A percentile compares a stretch with the other conserved stretches of the same genome.
Conservation (phyloP, 92 coral and sea anemone genomes). For the Palythoa heliodiscus region DNA sequence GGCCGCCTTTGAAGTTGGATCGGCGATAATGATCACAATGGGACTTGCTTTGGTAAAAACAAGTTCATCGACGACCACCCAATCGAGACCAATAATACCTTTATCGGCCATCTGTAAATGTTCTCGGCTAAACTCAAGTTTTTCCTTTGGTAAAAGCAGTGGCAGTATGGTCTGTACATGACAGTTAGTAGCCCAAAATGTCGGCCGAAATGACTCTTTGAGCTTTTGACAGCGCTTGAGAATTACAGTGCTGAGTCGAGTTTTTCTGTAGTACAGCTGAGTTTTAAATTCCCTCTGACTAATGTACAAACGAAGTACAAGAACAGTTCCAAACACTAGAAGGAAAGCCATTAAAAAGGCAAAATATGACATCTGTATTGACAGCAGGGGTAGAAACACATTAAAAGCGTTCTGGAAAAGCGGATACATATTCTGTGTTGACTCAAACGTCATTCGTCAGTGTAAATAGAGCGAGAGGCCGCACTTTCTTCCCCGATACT, state of each 20-base stretch:
- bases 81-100: constrained; percentile 91
- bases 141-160: constrained; percentile 71
- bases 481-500: neutral
- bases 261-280: constrained; percentile 77
- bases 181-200: constrained; percentile 88
- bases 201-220: constrained; percentile 74
- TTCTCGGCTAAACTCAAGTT: constrained; percentile 82
- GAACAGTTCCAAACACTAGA: constrained; percentile 17
- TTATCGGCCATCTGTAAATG: constrained; percentile 93
- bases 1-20: constrained; percentile 69
- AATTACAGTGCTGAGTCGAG: constrained; percentile 71
- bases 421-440: constrained; percentile 27
- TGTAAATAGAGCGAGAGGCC: constrained; percentile 18
- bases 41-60: constrained; percentile 74
- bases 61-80: constrained; percentile 77
- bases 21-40: constrained; percentile 81
- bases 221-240: constrained; percentile 73
- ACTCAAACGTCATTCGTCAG: constrained; percentile 20
- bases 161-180: constrained; percentile 85
- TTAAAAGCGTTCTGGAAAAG: constrained; percentile 1
- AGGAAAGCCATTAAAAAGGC: constrained; percentile 50
- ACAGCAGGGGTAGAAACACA: neutral
- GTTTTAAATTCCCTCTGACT: constrained; percentile 64
- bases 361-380: constrained; percentile 45
- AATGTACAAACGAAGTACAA: constrained; percentile 53